Evolutionary conservation across 1,140 invertebrate genomes (phyloP), one percentile per base, ranked within the genome.

Genomic region (Hormaphis cornu): DNA sequence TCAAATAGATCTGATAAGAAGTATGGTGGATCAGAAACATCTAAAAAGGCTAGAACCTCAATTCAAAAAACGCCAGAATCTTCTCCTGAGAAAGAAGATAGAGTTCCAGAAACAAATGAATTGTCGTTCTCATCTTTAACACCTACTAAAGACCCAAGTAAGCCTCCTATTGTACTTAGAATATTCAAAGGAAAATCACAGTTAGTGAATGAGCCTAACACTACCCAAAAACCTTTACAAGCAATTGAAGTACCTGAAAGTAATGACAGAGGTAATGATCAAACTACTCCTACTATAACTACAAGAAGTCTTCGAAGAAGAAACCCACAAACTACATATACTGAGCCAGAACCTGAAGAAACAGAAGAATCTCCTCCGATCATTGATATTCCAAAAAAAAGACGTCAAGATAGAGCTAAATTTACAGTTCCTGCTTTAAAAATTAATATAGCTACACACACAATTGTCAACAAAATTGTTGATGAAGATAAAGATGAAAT

Each of bases 111-210:
- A 50, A 0, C 28, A 50, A 66, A 33, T 24, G 61, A 66, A 14
- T 35, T 66, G 18, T 66, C 61, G n/a, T 66, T 66, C 50, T 30
- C 59, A 22, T 48, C 61, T 30, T 24, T 66, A 24, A 66, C 73
- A 54, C 53, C 72, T 30, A 71, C 63, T 40, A 77, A 76, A 69
- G 80, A 82, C 70, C 80, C 82, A 71, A 75, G 77, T 9, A 84
- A 85, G 76, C 83, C 85, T n/a, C 84, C 85, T 28, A 87, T 87
- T 63, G 84, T 86, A 37, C 76, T 87, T 70, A 77, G 85, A 76
- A 87, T 87, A 79, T 85, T 84, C 71, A 83, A 84, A 72, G 84
- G 84, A 8, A 86, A 85, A 59, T 82, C 73, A 74, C 79, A 58
- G 73, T 75, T 63, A 71, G 56, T 69, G 71, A 79, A 72, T 40